phyloP scores from a whole-genome alignment of 2,888 invertebrate genomes.

The Aspidiotus rigidus region DNA sequence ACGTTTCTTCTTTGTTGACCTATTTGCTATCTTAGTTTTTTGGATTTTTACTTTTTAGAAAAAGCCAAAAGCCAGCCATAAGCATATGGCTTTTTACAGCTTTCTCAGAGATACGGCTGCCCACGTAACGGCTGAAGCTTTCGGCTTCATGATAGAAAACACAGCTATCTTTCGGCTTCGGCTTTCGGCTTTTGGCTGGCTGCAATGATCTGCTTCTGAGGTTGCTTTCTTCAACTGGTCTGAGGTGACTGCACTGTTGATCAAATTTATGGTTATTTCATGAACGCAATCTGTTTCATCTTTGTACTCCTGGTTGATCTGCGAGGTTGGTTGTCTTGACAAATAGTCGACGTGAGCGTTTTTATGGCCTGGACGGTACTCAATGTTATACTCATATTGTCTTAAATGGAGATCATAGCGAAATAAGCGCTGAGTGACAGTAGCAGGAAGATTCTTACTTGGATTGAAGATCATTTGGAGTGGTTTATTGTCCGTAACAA shows the following conservation, averaged over 20 bases:
- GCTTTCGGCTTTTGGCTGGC: no score
- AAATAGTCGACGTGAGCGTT: constrained; percentile 15
- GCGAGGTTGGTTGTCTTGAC: constrained; percentile 5
- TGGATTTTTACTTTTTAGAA: no score
- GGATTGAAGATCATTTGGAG: constrained; percentile 6
- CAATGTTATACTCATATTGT: constrained; percentile 12
- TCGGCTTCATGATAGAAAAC: no score
- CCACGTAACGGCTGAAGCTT: no score
- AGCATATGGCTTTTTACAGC: no score
- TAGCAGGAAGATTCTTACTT: background rate
- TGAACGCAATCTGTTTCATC: background rate
- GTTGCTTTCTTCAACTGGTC: constrained; percentile 26
- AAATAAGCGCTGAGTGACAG: constrained; percentile 8
- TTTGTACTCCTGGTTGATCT: background rate
- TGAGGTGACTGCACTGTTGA: no score
- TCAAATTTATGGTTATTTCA: background rate
- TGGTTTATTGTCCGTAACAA: background rate
- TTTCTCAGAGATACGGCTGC: no score
- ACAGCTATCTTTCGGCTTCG: no score
- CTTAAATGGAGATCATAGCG: constrained; percentile 30
- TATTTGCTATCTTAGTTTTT: no score
- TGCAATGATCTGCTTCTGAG: no score
- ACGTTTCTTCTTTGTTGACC: no score
- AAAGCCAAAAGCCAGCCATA: no score
- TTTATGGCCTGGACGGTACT: background rate